phyloP scores from a whole-genome alignment of 2,888 invertebrate genomes.

The Lasioglossum leucozonium region DNA sequence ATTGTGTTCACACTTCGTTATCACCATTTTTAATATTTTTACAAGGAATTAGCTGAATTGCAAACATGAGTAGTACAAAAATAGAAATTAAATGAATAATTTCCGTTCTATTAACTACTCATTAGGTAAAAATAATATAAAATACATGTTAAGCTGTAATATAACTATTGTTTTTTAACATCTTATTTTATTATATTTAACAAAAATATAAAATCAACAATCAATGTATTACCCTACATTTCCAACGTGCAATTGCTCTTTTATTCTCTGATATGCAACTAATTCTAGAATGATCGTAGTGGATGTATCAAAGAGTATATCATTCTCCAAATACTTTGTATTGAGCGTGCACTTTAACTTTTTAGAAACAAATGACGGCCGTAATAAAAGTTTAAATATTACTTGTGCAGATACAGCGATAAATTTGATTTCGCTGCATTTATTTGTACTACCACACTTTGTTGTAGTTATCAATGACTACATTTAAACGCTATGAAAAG shows the following conservation, averaged over 20 bases:
- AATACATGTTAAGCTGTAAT: not conserved
- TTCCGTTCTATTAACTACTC: not conserved
- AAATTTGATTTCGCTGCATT: not conserved
- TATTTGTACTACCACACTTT: slow-evolving; percentile 2
- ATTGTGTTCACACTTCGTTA: not conserved
- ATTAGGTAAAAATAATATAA: not conserved
- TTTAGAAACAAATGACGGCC: not conserved
- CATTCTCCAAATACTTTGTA: not conserved
- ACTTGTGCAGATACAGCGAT: not conserved
- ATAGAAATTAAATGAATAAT: not conserved
- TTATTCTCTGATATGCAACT: not conserved
- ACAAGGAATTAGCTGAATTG: not conserved
- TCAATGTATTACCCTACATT: not conserved
- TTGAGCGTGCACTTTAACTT: not conserved
- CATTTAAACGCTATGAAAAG: not conserved
- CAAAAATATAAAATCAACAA: not conserved
- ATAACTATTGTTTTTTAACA: not conserved
- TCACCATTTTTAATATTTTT: not conserved
- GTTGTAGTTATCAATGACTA: not conserved
- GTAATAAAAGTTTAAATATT: not conserved
- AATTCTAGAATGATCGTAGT: not conserved
- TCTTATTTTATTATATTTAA: not conserved
- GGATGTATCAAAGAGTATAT: not conserved
- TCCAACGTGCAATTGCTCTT: not conserved
- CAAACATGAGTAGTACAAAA: too few species aligned